Evolutionary conservation across 2,113 vertebrate species (phyloP), one percentile per base, ranked within the genome.

Genomic region (Callochromis pleurospilus): DNA sequence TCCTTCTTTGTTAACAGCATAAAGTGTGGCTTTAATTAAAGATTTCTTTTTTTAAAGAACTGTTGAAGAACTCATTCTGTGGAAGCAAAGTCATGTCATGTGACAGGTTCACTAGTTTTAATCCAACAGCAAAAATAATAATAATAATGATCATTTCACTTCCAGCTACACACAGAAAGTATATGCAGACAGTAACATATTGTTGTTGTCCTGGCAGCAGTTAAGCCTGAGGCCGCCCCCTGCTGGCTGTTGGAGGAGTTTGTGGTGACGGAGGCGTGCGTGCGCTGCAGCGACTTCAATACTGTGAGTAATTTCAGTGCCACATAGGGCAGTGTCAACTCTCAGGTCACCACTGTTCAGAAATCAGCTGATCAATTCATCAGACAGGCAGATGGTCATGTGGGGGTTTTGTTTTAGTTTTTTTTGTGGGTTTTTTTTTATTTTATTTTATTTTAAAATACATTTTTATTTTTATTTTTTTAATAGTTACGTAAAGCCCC

Each of bases 171-270:
- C 36, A 26, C 12, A 70, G 12, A 9, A 15, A 42, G 38, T 70
- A 42, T 21, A 24, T 13, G 12, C 36, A 40, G 7, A 11, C 19
- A 68, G 10, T 77, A 49, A 51, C n/a, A 40, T 19, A 6, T 24
- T 56, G n/a, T 65, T 62, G 42, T 42, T 54, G 36, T 77, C 24
- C 12, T 7, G 13, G 47, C 80, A 84, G 91, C 80, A 6, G 85
- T 81, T 60, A 93, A 82, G 11, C 21, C 79, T 6, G 55, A 8
- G 9, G 56, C 13, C 2, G 9, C 86, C 45, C 94, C 94, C 88
- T 95, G 94, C 88, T 95, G 94, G 94, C 73, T 88, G 75, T 60
- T 86, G 80, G 94, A 95, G 87, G 93, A 94, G 5, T 95, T 94
- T 12, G 70, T 94, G 3, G 93, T 95, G 58, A 89, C 92, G 5